Percentiles rank a stretch among this genome's conserved stretches.
phyloP scores from a whole-genome alignment of 2,113 vertebrate species.

The Leptodactylus fuscus region DNA sequence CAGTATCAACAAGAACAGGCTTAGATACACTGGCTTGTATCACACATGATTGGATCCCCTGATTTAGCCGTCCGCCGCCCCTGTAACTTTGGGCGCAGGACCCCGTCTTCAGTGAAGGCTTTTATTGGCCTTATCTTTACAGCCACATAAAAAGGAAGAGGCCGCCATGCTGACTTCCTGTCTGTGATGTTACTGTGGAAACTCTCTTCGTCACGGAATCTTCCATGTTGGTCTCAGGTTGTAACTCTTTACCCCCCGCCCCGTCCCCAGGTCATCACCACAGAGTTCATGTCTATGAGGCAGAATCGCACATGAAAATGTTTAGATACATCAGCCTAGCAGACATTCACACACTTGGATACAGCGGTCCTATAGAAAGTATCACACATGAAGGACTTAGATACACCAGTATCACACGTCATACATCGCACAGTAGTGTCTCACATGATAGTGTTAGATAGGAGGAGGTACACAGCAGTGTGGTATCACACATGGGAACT shows the following conservation, averaged over 20 bases:
- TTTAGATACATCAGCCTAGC: background rate
- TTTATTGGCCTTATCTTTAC: conserved; percentile 42
- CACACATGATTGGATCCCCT: background rate
- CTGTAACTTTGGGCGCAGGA: background rate
- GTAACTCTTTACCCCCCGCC: background rate
- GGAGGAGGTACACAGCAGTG: background rate
- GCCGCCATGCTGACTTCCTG: conserved; percentile 49
- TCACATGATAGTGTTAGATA: too few species aligned
- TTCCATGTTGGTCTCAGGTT: conserved; percentile 34
- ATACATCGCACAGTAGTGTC: too few species aligned
- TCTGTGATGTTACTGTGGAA: conserved; percentile 15
- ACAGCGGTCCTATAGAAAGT: background rate
- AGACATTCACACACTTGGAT: background rate
- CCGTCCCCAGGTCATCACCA: background rate
- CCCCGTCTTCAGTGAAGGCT: background rate
- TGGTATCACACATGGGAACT: background rate
- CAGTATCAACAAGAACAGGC: background rate
- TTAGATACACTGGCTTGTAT: background rate
- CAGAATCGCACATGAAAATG: background rate
- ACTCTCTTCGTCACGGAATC: conserved; percentile 48
- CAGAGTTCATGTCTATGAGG: background rate
- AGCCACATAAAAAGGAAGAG: conserved; percentile 36
- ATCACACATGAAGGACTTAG: background rate
- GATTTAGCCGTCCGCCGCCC: too few species aligned
- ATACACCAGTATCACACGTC: background rate